Percentiles rank a stretch among this genome's conserved stretches.
Evolutionary conservation across 2,797 vertebrate genomes (phyloP).

Genomic region (Hoplostethus mediterraneus): DNA sequence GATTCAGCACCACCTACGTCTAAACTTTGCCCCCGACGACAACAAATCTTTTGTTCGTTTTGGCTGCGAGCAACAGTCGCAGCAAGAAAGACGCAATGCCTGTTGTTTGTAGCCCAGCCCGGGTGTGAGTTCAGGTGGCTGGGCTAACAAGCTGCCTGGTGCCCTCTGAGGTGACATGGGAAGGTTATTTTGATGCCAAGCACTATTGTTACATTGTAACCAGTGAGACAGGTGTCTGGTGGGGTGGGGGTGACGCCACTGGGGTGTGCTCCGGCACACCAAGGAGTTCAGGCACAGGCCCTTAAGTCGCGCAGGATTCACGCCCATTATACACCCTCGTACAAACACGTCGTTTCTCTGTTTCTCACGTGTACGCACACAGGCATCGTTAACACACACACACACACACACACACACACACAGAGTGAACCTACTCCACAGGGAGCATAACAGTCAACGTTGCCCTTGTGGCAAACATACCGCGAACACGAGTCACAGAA

Average conservation of each 20-base stretch:
- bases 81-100: constrained; percentile 21
- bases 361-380: constrained; percentile 5
- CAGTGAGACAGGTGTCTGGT: constrained; percentile 76
- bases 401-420: constrained; percentile 29
- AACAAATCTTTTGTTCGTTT: constrained; percentile 40
- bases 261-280: constrained; percentile 63
- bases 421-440: constrained; percentile 42
- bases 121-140: constrained; percentile 79
- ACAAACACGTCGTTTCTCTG: constrained; percentile 30
- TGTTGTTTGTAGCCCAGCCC: constrained; percentile 61
- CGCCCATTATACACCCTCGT: constrained; percentile 31
- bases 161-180: constrained; percentile 71
- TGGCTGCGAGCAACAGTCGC: constrained; percentile 20
- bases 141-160: constrained; percentile 76
- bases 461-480: constrained; percentile 58
- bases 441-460: constrained; percentile 56
- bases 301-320: constrained; percentile 41
- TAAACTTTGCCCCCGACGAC: too few relatives aligned
- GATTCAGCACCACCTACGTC: too few relatives aligned
- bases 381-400: constrained; percentile 52
- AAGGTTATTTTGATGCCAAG: constrained; percentile 77
- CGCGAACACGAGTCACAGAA: constrained; percentile 44
- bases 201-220: constrained; percentile 80
- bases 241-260: constrained; percentile 68
- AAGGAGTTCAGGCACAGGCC: constrained; percentile 54